phyloP scores from a whole-genome alignment of 2,888 invertebrate species.

The Hyles lineata region DNA sequence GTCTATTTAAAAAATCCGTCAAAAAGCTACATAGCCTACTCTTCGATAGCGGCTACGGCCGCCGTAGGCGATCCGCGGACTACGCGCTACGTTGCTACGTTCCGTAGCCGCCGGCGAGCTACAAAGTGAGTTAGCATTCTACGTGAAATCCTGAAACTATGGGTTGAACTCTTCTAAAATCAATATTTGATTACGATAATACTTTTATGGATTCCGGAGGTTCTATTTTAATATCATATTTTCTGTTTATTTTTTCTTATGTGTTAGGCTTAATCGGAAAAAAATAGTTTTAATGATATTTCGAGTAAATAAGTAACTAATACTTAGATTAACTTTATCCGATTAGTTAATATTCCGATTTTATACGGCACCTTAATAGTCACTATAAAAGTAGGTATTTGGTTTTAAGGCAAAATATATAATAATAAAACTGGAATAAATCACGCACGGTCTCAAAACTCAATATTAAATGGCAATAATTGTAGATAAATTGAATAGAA shows the following conservation, averaged over 20 bases:
- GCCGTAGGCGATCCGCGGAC: constrained; percentile 34
- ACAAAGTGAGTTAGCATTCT: background rate
- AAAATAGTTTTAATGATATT: background rate
- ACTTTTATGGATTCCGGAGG: background rate
- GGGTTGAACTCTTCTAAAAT: constrained; percentile 22
- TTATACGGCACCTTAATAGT: background rate
- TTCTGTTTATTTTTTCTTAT: background rate
- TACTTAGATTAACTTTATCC: background rate
- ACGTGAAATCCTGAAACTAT: constrained; percentile 30
- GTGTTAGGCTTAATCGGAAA: background rate
- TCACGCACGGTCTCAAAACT: background rate
- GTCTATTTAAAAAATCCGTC: background rate
- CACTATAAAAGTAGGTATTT: background rate
- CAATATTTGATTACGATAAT: constrained; percentile 24
- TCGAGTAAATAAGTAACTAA: too few relatives aligned
- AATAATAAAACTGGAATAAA: background rate
- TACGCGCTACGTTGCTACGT: constrained; percentile 36
- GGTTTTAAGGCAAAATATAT: background rate
- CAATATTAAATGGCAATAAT: background rate
- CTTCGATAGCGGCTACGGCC: background rate
- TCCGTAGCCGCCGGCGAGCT: constrained; percentile 35
- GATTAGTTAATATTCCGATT: background rate
- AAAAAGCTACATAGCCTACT: background rate
- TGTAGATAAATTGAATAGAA: background rate
- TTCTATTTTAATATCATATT: background rate